Evolutionary conservation across 2,888 invertebrate species (phyloP).

Genomic region (Hoplodrina ambigua): DNA sequence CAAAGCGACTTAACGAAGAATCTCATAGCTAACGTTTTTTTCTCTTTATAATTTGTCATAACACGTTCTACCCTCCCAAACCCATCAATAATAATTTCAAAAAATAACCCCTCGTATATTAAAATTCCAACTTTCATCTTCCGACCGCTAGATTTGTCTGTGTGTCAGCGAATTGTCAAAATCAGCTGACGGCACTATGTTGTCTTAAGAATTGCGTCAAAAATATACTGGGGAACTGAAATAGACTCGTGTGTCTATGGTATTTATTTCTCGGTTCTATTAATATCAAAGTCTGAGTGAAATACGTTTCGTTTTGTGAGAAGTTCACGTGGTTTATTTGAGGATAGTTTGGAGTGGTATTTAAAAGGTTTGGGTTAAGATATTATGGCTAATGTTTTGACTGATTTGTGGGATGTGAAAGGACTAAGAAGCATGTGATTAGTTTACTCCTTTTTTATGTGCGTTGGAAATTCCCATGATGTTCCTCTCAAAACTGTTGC

Average conservation of each 20-base stretch:
- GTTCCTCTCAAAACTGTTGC: no score
- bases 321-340: slow-evolving; percentile 38
- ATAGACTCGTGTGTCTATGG: slow-evolving; percentile 65
- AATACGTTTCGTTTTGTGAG: slow-evolving; percentile 39
- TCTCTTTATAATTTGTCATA: slow-evolving; percentile 16
- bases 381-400: not conserved
- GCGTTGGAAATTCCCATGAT: no score
- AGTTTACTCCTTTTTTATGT: no score
- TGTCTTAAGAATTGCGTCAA: slow-evolving; percentile 68
- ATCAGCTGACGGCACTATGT: slow-evolving; percentile 71
- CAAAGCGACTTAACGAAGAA: not conserved
- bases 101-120: slow-evolving; percentile 19
- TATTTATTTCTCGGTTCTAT: slow-evolving; percentile 68
- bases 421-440: no score
- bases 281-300: slow-evolving; percentile 49
- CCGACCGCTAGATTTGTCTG: slow-evolving; percentile 59
- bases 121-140: slow-evolving; percentile 57
- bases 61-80: slow-evolving; percentile 5
- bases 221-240: slow-evolving; percentile 66
- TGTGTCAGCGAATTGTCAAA: slow-evolving; percentile 70
- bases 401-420: not conserved
- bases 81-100: slow-evolving; percentile 22
- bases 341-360: slow-evolving; percentile 34
- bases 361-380: slow-evolving; percentile 37
- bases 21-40: not conserved